These are phyloP conservation scores for Oreotrochilus melanogaster DNA, from an alignment of 2,113 vertebrate genomes.

Conservation along the genomic window DNA sequence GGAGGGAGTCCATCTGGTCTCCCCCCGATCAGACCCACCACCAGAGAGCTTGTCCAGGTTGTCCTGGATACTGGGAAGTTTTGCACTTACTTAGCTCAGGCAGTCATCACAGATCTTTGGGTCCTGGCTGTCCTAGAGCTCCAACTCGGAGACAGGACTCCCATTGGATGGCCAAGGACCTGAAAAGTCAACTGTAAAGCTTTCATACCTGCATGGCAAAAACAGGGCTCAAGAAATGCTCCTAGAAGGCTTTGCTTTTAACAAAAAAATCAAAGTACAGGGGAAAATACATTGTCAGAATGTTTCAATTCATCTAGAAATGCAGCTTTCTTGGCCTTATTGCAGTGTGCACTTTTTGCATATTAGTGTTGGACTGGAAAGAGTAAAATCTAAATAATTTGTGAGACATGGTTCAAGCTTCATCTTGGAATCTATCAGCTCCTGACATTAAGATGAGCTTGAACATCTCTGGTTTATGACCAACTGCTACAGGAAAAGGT, in stretches of 20 bases:
- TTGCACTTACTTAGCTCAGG: neutral
- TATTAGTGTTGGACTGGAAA: neutral
- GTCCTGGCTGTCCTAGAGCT: neutral
- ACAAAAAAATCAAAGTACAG: neutral
- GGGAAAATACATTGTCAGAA: neutral
- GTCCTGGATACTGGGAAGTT: neutral
- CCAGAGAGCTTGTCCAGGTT: neutral
- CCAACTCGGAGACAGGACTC: neutral
- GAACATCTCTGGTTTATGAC: conserved; percentile 25
- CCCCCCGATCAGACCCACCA: fast-evolving
- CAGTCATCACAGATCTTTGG: neutral
- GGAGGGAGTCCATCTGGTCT: neutral
- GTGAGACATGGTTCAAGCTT: neutral
- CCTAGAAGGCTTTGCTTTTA: neutral
- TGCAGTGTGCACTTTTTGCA: neutral
- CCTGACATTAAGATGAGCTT: neutral
- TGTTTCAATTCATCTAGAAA: neutral
- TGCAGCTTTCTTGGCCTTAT: neutral
- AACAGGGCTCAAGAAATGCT: neutral
- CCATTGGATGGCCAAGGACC: neutral
- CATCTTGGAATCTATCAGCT: neutral
- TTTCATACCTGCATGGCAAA: neutral
- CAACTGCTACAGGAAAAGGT: neutral
- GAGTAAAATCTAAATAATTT: neutral
- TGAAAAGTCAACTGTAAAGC: neutral